These are phyloP conservation scores for Pelobates fuscus DNA, from an alignment of 2,113 vertebrate species.

Conservation along the genomic window DNA sequence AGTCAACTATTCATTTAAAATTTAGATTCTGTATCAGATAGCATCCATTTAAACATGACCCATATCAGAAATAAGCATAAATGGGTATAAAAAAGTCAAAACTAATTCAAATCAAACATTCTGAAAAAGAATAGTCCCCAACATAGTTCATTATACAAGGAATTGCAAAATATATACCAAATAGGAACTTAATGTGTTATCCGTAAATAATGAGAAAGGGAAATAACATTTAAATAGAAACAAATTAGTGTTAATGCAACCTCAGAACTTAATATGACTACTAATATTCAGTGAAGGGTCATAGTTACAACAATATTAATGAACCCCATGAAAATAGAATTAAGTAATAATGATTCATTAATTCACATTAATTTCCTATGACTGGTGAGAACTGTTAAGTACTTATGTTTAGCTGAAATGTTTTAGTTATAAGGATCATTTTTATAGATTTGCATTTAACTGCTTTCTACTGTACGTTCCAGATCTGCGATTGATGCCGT, in stretches of 20 bases:
- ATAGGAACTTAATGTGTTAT: constrained; percentile 2
- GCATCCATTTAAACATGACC: constrained; percentile 3
- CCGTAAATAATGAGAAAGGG: constrained; percentile 8
- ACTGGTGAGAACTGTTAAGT: constrained; percentile 4
- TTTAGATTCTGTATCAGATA: constrained; percentile 12
- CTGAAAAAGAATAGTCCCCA: neutral
- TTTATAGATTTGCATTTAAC: constrained; percentile 36
- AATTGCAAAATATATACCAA: constrained; percentile 10
- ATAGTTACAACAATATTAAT: constrained; percentile 9
- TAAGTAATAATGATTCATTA: no score
- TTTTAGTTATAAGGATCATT: constrained; percentile 21
- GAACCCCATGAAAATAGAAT: constrained; percentile 26
- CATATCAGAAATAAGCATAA: neutral
- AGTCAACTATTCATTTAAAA: no score
- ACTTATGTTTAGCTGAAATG: constrained; percentile 19
- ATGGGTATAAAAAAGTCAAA: neutral
- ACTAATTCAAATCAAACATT: constrained; percentile 18
- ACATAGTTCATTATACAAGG: neutral
- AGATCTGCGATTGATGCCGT: neutral
- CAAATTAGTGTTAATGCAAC: constrained; percentile 11
- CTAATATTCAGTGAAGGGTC: constrained; percentile 15
- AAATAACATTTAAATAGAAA: constrained; percentile 21
- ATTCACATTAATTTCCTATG: constrained; percentile 20
- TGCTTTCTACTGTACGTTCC: constrained; percentile 21
- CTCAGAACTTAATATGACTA: constrained; percentile 20